phyloP scores from a whole-genome alignment of 92 coral and sea anemone species.

The Diadumene lineata region DNA sequence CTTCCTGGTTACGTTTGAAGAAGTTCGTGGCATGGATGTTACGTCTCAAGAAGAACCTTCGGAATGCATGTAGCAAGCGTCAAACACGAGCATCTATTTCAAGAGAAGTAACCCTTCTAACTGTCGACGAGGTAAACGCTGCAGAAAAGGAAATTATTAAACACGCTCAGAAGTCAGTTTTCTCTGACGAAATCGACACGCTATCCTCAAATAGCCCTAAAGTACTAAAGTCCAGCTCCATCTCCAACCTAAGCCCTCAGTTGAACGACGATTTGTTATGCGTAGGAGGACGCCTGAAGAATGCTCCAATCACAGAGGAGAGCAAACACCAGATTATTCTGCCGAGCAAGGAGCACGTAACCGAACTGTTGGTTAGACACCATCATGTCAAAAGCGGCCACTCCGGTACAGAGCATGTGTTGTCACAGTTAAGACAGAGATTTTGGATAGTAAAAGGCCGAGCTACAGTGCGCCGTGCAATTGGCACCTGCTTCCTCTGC shows the following conservation, averaged over 20 bases:
- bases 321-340: constrained; percentile 53
- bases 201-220: background rate
- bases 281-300: constrained; percentile 54
- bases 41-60: constrained; percentile 22
- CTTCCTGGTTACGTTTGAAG: constrained; percentile 19
- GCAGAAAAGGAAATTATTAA: constrained; percentile 40
- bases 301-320: constrained; percentile 32
- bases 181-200: constrained; percentile 22
- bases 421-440: constrained; percentile 46
- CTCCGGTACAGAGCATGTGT: constrained; percentile 53
- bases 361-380: constrained; percentile 32
- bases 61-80: constrained; percentile 12
- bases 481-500: constrained; percentile 50
- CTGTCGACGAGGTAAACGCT: constrained; percentile 39
- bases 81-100: background rate
- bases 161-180: constrained; percentile 23
- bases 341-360: constrained; percentile 38
- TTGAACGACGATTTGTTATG: constrained; percentile 27
- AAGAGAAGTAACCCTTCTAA: constrained; percentile 13
- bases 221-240: constrained; percentile 18
- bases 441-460: constrained; percentile 54
- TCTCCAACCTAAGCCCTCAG: constrained; percentile 49
- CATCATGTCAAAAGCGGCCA: constrained; percentile 48
- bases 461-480: constrained; percentile 31
- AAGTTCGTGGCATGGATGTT: constrained; percentile 40